Evolutionary conservation across 92 coral and sea anemone species (phyloP).

Genomic region (Galaxea fascicularis): DNA sequence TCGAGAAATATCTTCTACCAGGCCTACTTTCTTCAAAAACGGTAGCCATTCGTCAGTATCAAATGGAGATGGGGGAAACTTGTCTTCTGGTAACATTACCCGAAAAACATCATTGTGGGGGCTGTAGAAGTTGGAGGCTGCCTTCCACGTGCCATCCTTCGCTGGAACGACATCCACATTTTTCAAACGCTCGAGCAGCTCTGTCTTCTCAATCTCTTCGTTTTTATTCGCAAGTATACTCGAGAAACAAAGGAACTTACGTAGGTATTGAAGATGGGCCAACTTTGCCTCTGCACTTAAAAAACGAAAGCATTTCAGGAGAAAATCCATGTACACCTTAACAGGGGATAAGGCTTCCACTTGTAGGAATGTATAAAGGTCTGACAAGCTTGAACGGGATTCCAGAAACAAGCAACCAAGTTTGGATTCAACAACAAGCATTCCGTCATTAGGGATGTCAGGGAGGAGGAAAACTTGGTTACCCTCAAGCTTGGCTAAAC

Average conservation of each 20-base stretch:
- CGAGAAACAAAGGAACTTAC: not conserved
- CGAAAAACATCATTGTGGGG: slow-evolving; percentile 38
- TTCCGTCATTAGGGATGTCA: slow-evolving; percentile 51
- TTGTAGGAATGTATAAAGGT: slow-evolving; percentile 24
- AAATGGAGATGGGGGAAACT: slow-evolving; percentile 71
- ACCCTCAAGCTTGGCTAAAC: slow-evolving; percentile 5
- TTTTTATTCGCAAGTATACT: not conserved
- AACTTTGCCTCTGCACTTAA: slow-evolving; percentile 25
- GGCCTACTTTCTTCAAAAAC: slow-evolving; percentile 63
- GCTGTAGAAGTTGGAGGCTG: slow-evolving; percentile 33
- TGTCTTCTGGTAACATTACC: slow-evolving; percentile 43
- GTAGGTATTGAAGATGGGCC: slow-evolving; percentile 49
- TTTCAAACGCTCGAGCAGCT: slow-evolving; percentile 2
- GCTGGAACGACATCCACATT: slow-evolving; percentile 19
- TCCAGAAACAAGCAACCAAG: slow-evolving; percentile 46
- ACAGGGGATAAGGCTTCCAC: slow-evolving; percentile 20
- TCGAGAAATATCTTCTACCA: slow-evolving; percentile 50
- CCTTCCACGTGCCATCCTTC: not conserved
- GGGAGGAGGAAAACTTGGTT: slow-evolving; percentile 45
- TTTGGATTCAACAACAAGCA: slow-evolving; percentile 37
- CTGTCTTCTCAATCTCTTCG: not conserved
- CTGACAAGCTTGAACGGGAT: not conserved
- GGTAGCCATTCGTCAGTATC: slow-evolving; percentile 49
- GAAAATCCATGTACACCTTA: not conserved
- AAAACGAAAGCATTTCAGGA: slow-evolving; percentile 47